Evolutionary conservation across 2,113 vertebrate genomes (phyloP).

Genomic region (Silurus meridionalis): DNA sequence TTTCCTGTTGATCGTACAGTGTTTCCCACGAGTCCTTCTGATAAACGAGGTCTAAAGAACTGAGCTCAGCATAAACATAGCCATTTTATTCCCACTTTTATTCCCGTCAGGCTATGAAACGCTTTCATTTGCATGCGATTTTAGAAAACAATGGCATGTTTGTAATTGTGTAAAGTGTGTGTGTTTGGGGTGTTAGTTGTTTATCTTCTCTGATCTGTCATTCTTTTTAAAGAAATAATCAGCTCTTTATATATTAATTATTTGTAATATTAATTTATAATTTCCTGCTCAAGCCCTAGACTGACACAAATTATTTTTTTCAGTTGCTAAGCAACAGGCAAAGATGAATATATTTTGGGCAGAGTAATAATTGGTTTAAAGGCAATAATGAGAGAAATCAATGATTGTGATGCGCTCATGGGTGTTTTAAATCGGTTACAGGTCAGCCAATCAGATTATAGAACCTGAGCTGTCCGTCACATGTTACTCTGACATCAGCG

Average conservation of each 20-base stretch:
- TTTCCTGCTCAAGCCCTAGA: not conserved
- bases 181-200: not conserved
- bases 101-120: not conserved
- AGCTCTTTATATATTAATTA: not conserved
- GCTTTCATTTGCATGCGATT: slow-evolving; percentile 21
- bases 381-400: not conserved
- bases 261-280: not conserved
- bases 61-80: not conserved
- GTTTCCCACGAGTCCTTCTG: not conserved
- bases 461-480: not conserved
- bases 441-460: not conserved
- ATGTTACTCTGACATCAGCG: not conserved
- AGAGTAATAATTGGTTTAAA: not conserved
- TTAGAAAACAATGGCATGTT: slow-evolving; percentile 30
- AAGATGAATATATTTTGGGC: not conserved
- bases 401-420: not conserved
- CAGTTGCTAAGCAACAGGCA: not conserved
- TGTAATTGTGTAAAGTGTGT: not conserved
- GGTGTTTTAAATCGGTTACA: not conserved
- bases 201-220: not conserved
- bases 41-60: not conserved
- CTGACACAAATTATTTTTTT: no score
- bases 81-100: not conserved
- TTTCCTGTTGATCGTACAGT: not conserved
- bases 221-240: not conserved